phyloP scores from a whole-genome alignment of 92 coral and sea anemone genomes.

The Scolanthus callimorphus region DNA sequence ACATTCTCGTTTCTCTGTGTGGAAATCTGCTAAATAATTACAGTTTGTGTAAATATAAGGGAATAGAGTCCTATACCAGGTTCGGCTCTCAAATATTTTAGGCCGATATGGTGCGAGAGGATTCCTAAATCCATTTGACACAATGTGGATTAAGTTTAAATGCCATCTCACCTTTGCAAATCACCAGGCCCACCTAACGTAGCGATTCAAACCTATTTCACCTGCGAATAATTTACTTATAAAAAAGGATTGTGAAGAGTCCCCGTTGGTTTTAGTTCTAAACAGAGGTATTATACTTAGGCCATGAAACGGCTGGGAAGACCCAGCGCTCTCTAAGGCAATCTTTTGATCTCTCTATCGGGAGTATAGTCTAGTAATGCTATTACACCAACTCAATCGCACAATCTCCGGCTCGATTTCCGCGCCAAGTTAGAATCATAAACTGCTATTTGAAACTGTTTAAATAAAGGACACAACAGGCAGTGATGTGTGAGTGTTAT shows the following conservation, averaged over 20 bases:
- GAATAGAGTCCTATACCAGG: constrained; percentile 8
- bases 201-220: no score
- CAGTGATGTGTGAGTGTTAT: no score
- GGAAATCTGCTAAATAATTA: constrained; percentile 26
- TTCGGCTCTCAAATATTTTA: constrained; percentile 20
- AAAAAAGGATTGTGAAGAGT: no score
- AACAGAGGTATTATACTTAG: constrained; percentile 23
- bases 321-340: constrained; percentile 21
- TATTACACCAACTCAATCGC: neutral
- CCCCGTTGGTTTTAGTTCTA: constrained; percentile 21
- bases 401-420: constrained; percentile 25
- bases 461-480: neutral
- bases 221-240: no score
- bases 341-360: neutral
- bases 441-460: neutral
- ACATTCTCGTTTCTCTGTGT: constrained; percentile 9
- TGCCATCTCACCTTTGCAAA: neutral
- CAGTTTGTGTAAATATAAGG: constrained; percentile 20
- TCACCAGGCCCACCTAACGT: no score
- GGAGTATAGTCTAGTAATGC: neutral
- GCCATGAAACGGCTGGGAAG: neutral
- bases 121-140: constrained; percentile 12
- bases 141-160: constrained; percentile 1
- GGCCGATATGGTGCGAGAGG: constrained; percentile 7
- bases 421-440: neutral